Base-by-base conservation (phyloP, 2,888 invertebrate genomes). In the Dyspetes luteomarginatus region DNA sequence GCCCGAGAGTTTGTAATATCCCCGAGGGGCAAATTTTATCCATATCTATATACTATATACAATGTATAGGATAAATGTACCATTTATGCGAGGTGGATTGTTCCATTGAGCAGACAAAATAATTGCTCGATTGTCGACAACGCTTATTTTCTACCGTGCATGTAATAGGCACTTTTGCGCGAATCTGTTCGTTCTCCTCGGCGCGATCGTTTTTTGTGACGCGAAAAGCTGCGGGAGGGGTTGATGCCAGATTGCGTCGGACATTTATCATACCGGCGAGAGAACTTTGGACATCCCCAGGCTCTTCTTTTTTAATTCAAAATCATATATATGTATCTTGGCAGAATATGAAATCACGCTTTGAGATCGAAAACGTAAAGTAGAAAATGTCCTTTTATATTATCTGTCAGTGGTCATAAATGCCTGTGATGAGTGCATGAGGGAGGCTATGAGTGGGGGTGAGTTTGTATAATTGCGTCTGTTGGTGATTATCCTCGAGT, bases 21-120 rank as follows among this genome's bases (percentile, higher is more conserved):
- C 67, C 76, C 64, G 52, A 48, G 56, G 71, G 65, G 76, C 19
- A 28, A 65, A 62, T 68, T 56, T 52, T 17, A 19, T 65, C 17
- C 45, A 52, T 36, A 56, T 26, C 12, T 64, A 19, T 72, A 15
- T 5, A n/a, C n/a, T 58, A 36, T 64, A 15, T 52, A 52, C 17
- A 52, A 52, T 52, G 36, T n/a, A 67, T 50, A 45, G 62, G 30
- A 60, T 73, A 68, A 73, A 78, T 78, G 73, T 69, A 65, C 73
- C 77, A 77, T 81, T 77, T 68, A 76, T 30, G 58, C 48, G 72
- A 68, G 56, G 56, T 15, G 43, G 68, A 81, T 77, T 74, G 81
- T 81, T 81, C 77, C 77, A 58, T 73, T 73, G 64, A 73, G 79
- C 80, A 80, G 82, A 78, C 78, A 83, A 79, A 81, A 77, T 81